A percentile compares a stretch with the other conserved stretches of the same genome.
Conservation (phyloP, 2,797 vertebrate genomes). For the Corythornis leucogaster region DNA sequence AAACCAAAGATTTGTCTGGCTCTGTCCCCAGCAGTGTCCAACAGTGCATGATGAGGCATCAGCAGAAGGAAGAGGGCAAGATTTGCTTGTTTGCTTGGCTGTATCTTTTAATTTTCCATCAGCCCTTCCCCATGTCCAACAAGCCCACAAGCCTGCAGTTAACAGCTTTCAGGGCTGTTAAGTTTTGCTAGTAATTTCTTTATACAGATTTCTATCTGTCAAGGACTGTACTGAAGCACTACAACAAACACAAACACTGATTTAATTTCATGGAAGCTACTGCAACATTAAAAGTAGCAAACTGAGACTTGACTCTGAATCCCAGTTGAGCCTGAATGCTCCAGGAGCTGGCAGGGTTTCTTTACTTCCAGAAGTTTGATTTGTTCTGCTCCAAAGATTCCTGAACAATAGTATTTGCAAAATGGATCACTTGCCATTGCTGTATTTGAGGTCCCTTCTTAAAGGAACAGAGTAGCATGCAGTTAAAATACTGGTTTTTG, state of each 20-base stretch:
- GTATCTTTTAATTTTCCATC: neutral
- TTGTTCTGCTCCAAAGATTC: slow-evolving; percentile 19
- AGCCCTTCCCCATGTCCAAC: neutral
- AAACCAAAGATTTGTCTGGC: neutral
- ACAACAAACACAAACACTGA: neutral
- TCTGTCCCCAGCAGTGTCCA: neutral
- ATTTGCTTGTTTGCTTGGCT: neutral
- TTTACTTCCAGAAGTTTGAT: neutral
- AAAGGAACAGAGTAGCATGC: neutral
- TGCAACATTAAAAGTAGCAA: neutral
- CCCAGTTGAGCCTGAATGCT: neutral
- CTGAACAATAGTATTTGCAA: neutral
- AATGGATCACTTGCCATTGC: neutral
- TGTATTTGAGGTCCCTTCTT: neutral
- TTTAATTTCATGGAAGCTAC: neutral
- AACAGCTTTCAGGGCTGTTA: neutral
- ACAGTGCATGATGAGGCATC: neutral
- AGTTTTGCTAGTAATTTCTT: neutral
- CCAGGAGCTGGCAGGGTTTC: neutral
- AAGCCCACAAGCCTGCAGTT: neutral
- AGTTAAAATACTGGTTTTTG: neutral
- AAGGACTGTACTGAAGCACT: neutral
- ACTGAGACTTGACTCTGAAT: neutral
- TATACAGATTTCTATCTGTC: neutral
- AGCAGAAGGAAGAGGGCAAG: neutral